Evolutionary conservation across 2,113 vertebrate species (phyloP).

Genomic region (Gallinago paraguaiae): DNA sequence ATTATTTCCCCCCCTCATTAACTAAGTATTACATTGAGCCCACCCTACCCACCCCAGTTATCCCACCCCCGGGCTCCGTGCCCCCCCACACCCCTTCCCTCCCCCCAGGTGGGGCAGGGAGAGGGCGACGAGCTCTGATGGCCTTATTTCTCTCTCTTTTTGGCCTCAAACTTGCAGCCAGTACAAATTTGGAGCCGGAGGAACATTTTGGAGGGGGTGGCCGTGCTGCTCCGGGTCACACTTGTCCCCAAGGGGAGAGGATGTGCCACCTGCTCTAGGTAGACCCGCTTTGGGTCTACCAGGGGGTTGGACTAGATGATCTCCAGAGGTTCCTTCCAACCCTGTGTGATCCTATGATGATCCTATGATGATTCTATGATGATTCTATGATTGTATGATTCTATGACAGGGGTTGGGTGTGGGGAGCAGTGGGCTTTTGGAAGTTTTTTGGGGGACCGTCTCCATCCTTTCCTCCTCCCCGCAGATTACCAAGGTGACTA

Average conservation of each 20-base stretch:
- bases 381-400: too few species aligned
- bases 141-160: not conserved
- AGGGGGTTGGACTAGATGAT: too few species aligned
- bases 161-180: not conserved
- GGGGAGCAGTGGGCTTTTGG: rapidly evolving
- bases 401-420: not conserved
- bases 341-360: too few species aligned
- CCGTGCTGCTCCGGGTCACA: rapidly evolving
- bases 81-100: rapidly evolving
- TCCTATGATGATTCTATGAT: too few species aligned
- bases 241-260: not conserved
- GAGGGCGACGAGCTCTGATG: rapidly evolving
- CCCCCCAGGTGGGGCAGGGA: not conserved
- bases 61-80: not conserved
- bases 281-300: too few species aligned
- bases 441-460: not conserved
- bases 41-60: too few species aligned
- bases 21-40: not conserved
- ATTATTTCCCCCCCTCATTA: not conserved
- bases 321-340: too few species aligned
- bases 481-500: constrained; percentile 97
- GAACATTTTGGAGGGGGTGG: rapidly evolving
- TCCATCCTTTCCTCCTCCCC: not conserved
- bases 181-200: not conserved
- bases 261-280: too few species aligned